Percentiles rank a stretch among this genome's conserved stretches.
Evolutionary conservation across 2,113 vertebrate species (phyloP).

Genomic region (Notothenia rossii): DNA sequence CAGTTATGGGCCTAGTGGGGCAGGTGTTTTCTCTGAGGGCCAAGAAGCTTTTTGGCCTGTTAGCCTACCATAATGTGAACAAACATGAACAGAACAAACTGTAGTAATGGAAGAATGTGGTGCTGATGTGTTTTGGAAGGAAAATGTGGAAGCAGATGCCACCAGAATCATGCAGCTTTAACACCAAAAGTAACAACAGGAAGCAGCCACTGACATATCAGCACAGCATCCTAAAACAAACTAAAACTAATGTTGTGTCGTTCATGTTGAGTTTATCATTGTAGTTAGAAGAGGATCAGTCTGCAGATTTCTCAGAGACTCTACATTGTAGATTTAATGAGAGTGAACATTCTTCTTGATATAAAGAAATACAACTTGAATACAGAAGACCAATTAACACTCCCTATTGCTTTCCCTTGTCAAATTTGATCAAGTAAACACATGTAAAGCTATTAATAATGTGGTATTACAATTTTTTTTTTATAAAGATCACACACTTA

Average conservation of each 20-base stretch:
- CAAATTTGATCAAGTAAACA: too few relatives aligned
- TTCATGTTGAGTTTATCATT: background rate
- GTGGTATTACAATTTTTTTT: background rate
- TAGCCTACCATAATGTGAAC: slow-evolving; percentile 56
- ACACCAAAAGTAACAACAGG: slow-evolving; percentile 16
- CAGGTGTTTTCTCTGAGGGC: slow-evolving; percentile 82
- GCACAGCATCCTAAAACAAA: background rate
- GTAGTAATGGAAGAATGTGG: slow-evolving; percentile 66
- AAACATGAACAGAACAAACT: slow-evolving; percentile 77
- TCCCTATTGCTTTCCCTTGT: too few relatives aligned
- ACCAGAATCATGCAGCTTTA: slow-evolving; percentile 12
- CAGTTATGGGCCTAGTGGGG: slow-evolving; percentile 39
- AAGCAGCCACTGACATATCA: slow-evolving; percentile 42
- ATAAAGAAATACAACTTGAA: too few relatives aligned
- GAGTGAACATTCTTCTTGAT: too few relatives aligned
- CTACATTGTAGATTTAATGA: too few relatives aligned
- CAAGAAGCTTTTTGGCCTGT: slow-evolving; percentile 64
- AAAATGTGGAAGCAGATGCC: slow-evolving; percentile 54
- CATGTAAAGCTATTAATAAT: too few relatives aligned
- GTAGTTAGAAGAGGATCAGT: background rate
- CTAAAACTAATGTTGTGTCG: too few relatives aligned
- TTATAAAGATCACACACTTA: background rate
- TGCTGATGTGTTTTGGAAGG: slow-evolving; percentile 60
- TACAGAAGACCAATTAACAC: too few relatives aligned
- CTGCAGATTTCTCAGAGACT: background rate